Percentiles rank a stretch among this genome's conserved stretches.
phyloP scores from a whole-genome alignment of 2,113 vertebrate genomes.

The Macquaria australasica region DNA sequence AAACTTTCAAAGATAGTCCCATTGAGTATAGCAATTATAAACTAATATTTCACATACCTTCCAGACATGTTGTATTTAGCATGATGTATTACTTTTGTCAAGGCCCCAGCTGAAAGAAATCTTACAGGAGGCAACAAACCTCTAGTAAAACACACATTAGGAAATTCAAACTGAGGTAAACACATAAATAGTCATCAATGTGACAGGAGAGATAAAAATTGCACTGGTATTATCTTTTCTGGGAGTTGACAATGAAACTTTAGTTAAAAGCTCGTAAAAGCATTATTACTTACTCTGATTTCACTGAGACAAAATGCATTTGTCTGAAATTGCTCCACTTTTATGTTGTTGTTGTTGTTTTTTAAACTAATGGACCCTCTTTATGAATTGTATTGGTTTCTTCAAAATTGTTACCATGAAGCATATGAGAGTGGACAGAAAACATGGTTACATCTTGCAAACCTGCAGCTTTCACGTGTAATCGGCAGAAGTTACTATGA shows the following conservation, averaged over 20 bases:
- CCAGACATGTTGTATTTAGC: background rate
- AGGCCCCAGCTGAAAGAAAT: background rate
- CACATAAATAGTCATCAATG: background rate
- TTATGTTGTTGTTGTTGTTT: background rate
- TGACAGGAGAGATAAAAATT: background rate
- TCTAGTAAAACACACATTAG: background rate
- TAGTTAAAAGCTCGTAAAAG: constrained; percentile 1
- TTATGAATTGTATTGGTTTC: background rate
- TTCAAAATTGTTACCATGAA: background rate
- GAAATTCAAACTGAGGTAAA: background rate
- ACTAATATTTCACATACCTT: background rate
- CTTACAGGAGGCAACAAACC: background rate
- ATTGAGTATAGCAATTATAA: background rate
- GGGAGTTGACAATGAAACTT: background rate
- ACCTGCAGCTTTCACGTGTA: background rate
- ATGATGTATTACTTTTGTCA: background rate
- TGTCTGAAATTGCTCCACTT: background rate
- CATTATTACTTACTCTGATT: background rate
- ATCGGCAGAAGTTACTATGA: background rate
- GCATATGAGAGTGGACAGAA: background rate
- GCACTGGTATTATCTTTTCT: background rate
- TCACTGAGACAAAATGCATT: background rate
- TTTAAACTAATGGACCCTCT: background rate
- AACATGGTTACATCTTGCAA: background rate
- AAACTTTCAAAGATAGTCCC: background rate